phyloP scores from a whole-genome alignment of 2,113 vertebrate genomes.

The Paramisgurnus dabryanus region DNA sequence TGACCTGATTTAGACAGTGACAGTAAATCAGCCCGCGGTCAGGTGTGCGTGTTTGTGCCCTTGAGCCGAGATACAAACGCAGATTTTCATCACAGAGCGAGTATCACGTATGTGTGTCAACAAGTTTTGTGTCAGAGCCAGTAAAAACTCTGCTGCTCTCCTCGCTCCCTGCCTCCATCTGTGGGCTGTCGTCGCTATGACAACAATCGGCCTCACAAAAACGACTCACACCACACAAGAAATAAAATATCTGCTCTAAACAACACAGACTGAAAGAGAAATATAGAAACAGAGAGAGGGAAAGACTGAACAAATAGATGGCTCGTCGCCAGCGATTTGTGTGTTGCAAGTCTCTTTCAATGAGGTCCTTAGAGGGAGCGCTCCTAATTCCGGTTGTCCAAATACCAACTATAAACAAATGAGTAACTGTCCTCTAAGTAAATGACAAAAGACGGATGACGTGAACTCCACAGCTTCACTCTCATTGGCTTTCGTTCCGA shows the following conservation, averaged over 20 bases:
- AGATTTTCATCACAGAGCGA: slow-evolving; percentile 40
- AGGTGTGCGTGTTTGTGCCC: slow-evolving; percentile 47
- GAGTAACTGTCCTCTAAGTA: too few species aligned
- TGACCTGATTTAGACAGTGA: slow-evolving; percentile 48
- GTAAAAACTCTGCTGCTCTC: slow-evolving; percentile 56
- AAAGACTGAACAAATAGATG: slow-evolving; percentile 3
- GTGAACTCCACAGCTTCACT: too few species aligned
- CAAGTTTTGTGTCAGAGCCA: slow-evolving; percentile 63
- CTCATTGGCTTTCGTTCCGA: too few species aligned
- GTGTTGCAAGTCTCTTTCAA: too few species aligned
- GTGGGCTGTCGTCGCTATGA: slow-evolving; percentile 78
- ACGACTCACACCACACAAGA: slow-evolving; percentile 39
- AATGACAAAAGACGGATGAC: too few species aligned
- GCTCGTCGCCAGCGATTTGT: neutral
- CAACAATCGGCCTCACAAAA: slow-evolving; percentile 71
- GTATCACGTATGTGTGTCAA: slow-evolving; percentile 62
- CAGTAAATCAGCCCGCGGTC: slow-evolving; percentile 41
- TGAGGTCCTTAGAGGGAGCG: too few species aligned
- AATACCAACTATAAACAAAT: too few species aligned
- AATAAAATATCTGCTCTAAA: slow-evolving; percentile 41
- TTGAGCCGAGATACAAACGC: slow-evolving; percentile 9
- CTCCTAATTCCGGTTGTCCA: too few species aligned
- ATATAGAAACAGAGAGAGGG: neutral
- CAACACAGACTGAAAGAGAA: neutral
- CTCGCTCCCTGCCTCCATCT: slow-evolving; percentile 49